These are phyloP conservation scores for Tachuris rubrigastra DNA, from an alignment of 2,113 vertebrate species.

Conservation along the genomic window DNA sequence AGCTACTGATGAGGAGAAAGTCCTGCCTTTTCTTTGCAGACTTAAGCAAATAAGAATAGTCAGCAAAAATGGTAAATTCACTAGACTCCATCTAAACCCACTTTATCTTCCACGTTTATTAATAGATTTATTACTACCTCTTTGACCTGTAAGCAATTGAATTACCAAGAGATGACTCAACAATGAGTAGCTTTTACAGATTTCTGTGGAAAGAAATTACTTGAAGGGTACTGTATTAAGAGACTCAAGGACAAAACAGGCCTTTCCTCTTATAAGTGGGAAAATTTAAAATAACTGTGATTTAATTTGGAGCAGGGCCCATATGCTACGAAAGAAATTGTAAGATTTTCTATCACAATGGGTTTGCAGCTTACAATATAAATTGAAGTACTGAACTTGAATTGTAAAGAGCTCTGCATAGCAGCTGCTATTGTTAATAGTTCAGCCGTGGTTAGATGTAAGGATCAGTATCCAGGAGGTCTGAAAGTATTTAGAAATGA, in stretches of 20 bases:
- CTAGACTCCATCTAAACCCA: background rate
- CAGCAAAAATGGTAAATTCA: background rate
- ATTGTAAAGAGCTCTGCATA: background rate
- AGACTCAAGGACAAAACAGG: background rate
- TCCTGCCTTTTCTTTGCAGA: background rate
- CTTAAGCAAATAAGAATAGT: background rate
- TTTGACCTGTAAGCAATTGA: conserved; percentile 15
- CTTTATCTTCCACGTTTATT: background rate
- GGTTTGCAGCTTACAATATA: background rate
- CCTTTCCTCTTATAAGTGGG: background rate
- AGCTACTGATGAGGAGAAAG: background rate
- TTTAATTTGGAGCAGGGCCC: background rate
- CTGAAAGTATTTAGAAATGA: background rate
- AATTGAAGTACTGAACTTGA: background rate
- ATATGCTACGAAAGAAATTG: background rate
- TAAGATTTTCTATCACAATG: background rate
- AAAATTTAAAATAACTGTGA: background rate
- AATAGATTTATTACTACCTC: background rate
- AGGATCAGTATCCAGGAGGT: background rate
- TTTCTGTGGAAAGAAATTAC: background rate
- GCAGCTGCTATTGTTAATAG: background rate
- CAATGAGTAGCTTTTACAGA: background rate
- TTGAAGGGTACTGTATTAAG: background rate
- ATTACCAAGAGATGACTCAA: background rate
- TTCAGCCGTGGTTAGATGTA: background rate